phyloP scores from a whole-genome alignment of 1,140 invertebrate species.

The Sitobion miscanthi region DNA sequence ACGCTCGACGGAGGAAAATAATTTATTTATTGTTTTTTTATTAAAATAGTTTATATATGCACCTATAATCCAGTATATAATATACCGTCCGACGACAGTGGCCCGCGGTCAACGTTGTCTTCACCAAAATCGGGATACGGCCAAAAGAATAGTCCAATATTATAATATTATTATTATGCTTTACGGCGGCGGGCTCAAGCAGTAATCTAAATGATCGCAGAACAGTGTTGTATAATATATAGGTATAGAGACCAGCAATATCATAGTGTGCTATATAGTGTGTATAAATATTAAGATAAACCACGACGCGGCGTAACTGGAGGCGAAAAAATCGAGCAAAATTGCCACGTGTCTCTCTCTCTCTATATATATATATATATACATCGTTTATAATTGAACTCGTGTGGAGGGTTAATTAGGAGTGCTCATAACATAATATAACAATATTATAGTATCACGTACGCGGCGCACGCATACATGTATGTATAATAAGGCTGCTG shows the following conservation, averaged over 20 bases:
- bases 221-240: not conserved
- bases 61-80: not conserved
- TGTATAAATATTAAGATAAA: constrained; percentile 5
- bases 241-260: not conserved
- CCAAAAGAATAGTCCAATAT: not conserved
- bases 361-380: not conserved
- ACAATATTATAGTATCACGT: not conserved
- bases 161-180: not conserved
- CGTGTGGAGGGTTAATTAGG: constrained; percentile 10
- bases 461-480: not conserved
- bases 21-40: not conserved
- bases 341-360: not conserved
- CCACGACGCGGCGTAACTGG: not conserved
- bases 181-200: not conserved
- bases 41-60: not conserved
- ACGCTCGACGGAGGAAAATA: not conserved
- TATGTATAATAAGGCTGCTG: too few relatives aligned
- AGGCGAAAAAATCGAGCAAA: not conserved
- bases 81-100: not conserved
- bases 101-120: constrained; percentile 32
- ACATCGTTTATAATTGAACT: not conserved
- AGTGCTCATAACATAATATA: not conserved
- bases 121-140: not conserved
- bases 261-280: not conserved
- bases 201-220: not conserved